Base-by-base conservation (phyloP, 1,140 invertebrate species). In the Euura lappo region DNA sequence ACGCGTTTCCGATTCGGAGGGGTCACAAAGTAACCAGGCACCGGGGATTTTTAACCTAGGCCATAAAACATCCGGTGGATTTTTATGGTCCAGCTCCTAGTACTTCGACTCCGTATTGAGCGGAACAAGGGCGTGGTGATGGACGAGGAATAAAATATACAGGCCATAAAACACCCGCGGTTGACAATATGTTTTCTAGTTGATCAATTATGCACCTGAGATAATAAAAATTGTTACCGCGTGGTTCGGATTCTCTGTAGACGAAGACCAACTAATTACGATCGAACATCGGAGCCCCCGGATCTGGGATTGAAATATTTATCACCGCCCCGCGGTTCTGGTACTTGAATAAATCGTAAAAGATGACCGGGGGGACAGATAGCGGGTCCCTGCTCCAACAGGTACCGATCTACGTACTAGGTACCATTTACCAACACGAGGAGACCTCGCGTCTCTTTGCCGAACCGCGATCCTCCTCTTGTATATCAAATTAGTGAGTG, bases 21-120 rank as follows among this genome's bases (percentile, higher is more conserved):
- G 51, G 51, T 78, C 72, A 43, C 65, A 43, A 69, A 78, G 78
- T 79, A 79, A 75, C 77, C 73, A 28, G 69, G n/a, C 72, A 64
- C 11, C 65, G 11, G 65, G 42, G 13, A 60, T 60, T 28, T 28
- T 28, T 60, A 51, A 69, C 70, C 64, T 44, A 65, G 60, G 60
- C 65, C 71, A 71, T 65, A 60, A 79, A 77, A 79, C 78, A 64
- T 46, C 60, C 65, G 45, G 45, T n/a, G 43, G 13, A 66, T 70
- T 47, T 79, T 77, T 78, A 77, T 71, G 72, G 51, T 60, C 51
- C 13, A 11, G 8, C 51, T 60, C 51, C 8, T 60, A 6, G 13
- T 60, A 60, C 51, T 60, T 60, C 3, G 51, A 28, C 28, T 60
- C 51, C 51, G 13, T 60, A 60, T 60, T n/a, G 51, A 60, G 51